A percentile compares a stretch with the other conserved stretches of the same genome.
phyloP scores from a whole-genome alignment of 2,797 vertebrate genomes.

The Xiphorhynchus erythropygius region DNA sequence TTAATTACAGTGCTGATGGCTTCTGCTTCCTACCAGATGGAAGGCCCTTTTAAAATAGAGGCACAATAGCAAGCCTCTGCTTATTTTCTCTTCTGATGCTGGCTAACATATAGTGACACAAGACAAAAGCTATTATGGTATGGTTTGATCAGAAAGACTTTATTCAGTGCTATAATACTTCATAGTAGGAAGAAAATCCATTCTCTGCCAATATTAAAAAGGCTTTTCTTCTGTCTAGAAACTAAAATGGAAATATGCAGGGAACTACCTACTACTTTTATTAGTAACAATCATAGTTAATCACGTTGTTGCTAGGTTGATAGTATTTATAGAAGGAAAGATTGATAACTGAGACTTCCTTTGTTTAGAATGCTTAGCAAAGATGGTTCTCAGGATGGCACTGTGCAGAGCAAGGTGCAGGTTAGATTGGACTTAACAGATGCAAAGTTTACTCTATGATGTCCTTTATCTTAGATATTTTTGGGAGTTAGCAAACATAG shows the following conservation, averaged over 20 bases:
- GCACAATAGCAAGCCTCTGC: conserved; percentile 75
- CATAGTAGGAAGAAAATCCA: conserved; percentile 51
- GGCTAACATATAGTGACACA: conserved; percentile 75
- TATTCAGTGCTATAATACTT: conserved; percentile 60
- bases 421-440: neutral
- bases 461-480: conserved; percentile 52
- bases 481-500: conserved; percentile 34
- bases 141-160: conserved; percentile 73
- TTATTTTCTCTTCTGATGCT: conserved; percentile 76
- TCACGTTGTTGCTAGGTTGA: conserved; percentile 43
- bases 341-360: conserved; percentile 11
- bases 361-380: conserved; percentile 13
- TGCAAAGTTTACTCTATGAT: neutral
- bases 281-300: conserved; percentile 51
- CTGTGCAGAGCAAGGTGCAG: neutral
- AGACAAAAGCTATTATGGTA: conserved; percentile 77
- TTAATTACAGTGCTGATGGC: conserved; percentile 98
- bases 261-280: conserved; percentile 56
- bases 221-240: conserved; percentile 39
- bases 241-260: conserved; percentile 35
- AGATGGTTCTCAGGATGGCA: neutral
- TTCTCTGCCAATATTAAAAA: conserved; percentile 35
- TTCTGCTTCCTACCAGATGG: conserved; percentile 93
- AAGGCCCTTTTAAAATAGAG: conserved; percentile 90
- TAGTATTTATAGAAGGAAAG: conserved; percentile 47